These are phyloP conservation scores for Lasiommata megera DNA, from an alignment of 2,888 invertebrate genomes.

Conservation along the genomic window DNA sequence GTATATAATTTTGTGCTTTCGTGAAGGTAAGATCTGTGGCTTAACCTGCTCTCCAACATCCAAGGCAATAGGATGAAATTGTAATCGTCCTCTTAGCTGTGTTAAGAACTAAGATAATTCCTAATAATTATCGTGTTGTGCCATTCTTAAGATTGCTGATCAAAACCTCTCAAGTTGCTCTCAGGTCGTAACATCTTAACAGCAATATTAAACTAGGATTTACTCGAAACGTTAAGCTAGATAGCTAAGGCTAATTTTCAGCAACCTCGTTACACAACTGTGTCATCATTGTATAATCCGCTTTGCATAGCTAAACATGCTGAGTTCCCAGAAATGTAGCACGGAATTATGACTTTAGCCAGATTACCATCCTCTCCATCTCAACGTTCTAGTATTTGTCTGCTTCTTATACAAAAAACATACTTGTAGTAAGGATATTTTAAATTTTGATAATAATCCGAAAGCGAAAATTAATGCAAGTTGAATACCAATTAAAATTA, in stretches of 20 bases:
- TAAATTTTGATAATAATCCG: too few species aligned
- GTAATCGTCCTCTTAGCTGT: too few species aligned
- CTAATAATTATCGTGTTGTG: too few species aligned
- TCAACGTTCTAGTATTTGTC: background rate
- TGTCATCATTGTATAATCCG: slow-evolving; percentile 37
- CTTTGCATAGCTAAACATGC: slow-evolving; percentile 47
- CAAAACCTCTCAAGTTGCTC: too few species aligned
- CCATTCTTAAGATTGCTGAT: too few species aligned
- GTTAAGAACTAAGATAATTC: too few species aligned
- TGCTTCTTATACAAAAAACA: background rate
- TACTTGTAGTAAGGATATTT: too few species aligned
- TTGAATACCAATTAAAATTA: background rate
- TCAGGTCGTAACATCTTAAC: background rate
- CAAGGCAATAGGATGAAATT: too few species aligned
- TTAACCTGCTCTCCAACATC: too few species aligned
- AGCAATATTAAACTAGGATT: background rate
- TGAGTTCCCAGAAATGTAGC: slow-evolving; percentile 8
- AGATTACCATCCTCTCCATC: background rate
- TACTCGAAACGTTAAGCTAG: background rate
- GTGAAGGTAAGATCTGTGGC: too few species aligned
- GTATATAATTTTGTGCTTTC: too few species aligned
- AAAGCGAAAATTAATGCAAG: too few species aligned
- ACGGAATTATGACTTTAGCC: background rate
- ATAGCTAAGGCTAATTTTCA: slow-evolving; percentile 7
- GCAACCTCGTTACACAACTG: slow-evolving; percentile 6